Evolutionary conservation across 2,113 vertebrate species (phyloP), one percentile per base, ranked within the genome.

Genomic region (Martes martes): DNA sequence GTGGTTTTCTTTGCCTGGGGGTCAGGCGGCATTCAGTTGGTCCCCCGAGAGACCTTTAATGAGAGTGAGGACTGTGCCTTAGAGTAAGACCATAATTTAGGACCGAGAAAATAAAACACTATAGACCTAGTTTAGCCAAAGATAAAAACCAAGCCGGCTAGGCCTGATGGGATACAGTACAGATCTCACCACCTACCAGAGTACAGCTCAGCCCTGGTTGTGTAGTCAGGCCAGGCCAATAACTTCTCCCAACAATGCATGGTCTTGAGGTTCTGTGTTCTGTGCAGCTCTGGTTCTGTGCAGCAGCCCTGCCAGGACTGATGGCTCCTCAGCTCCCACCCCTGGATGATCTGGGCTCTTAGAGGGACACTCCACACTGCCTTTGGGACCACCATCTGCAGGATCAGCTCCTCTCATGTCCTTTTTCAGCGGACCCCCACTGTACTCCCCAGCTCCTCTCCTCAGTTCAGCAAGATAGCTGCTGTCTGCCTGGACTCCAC

Each of bases 311-410:
- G 14, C 61, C 45, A 28, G 24, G 9, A 24, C 14, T 45, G 8
- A 11, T 15, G 11, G 7, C 8, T 24, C 73, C 73, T 36, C 39
- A 42, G 18, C 24, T 65, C 19, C 21, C 7, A 11, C 13, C 3
- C 14, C 33, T 10, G 14, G 2, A 8, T 16, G 18, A 0, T 2
- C 11, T 28, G 21, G 55, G 78, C 45, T 36, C 14, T 26, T 61
- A 11, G 16, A 33, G 14, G n/a, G 52, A 65, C 63, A 21, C n/a
- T 16, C 2, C 0, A 0, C 1, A 1, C 13, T 15, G 1, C 24
- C 61, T 88, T 42, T 55, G 55, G 42, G 7, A 28, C 57, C 23
- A 3, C 26, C 9, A 11, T 16, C 28, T 33, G 0, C 23, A 42
- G 3, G 9, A 15, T 31, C 67, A n/a, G 13, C 18, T 65, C 16